Evolutionary conservation across 2,797 vertebrate genomes (phyloP).

Genomic region (Myotis myotis): DNA sequence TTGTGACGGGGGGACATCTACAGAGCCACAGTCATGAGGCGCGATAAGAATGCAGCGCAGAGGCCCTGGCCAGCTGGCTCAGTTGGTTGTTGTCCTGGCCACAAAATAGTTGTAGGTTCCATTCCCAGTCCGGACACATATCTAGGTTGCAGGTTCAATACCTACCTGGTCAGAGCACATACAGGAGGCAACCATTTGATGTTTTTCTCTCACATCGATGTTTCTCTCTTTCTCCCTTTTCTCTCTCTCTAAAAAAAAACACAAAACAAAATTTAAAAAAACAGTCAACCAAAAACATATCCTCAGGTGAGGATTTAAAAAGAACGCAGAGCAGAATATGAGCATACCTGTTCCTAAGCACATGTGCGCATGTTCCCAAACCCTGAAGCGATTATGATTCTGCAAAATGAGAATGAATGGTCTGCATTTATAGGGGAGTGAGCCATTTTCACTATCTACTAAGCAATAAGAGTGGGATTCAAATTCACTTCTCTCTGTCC

Average conservation of each 20-base stretch:
- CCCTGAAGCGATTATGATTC: background rate
- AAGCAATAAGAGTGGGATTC: background rate
- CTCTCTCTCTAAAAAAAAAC: no score
- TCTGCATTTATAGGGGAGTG: background rate
- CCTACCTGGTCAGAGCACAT: background rate
- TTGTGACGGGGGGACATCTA: fast-evolving
- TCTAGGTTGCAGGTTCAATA: background rate
- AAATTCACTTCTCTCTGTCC: background rate
- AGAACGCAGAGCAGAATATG: background rate
- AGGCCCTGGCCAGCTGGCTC: background rate
- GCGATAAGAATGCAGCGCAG: background rate
- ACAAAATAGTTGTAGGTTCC: background rate
- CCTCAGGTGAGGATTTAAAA: background rate
- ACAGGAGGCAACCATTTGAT: background rate
- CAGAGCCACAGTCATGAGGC: background rate
- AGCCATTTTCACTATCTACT: background rate
- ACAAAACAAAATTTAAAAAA: no score
- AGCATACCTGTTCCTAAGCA: background rate
- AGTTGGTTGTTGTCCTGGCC: background rate
- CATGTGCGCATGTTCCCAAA: fast-evolving
- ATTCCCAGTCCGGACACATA: background rate
- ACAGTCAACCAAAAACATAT: background rate
- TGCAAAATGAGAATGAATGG: background rate
- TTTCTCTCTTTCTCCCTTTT: no score
- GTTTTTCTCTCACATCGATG: background rate